Evolutionary conservation across 2,888 invertebrate species (phyloP), one percentile per base, ranked within the genome.

Genomic region (Macroteleia sp.): DNA sequence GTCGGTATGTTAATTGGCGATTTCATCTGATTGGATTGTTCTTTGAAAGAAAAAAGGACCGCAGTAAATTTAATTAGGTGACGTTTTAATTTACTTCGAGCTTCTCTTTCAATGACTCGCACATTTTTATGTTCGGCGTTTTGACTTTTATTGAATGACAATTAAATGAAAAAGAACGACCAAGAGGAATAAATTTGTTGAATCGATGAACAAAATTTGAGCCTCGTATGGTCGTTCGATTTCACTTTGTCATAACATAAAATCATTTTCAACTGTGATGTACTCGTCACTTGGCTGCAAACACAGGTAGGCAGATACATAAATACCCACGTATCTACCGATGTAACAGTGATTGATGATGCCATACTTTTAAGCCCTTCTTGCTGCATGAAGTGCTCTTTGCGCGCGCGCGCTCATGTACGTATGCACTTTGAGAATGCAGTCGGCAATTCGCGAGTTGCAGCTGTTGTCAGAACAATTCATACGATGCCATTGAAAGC

Each of bases 381-480:
- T 77, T 54, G 73, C 42, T 44, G 52, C 28, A 39, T 44, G 17
- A 67, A 66, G 57, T 25, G 3, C 14, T 3, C 34, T n/a, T n/a
- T 3, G 48, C 48, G 67, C 54, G 39, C 64, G 46, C 54, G 67
- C 56, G 69, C 25, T 30, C 52, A 34, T 69, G 34, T 62, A 48
- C 54, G 39, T 69, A 80, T 57, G 61, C n/a, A 44, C 34, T 61
- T 54, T 46, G 74, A 42, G 82, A 77, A 81, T 57, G 77, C 64
- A 74, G 46, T 56, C 56, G 66, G 76, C 81, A 67, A 71, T 80
- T 67, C 59, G 48, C 42, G 57, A 36, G 77, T 83, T 80, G 79
- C 84, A 84, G 82, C 81, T 82, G 84, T 70, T 56, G 80, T 77
- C 74, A 70, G 70, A 81, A 79, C 81, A 77, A 83, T 82, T 79